A percentile compares a stretch with the other conserved stretches of the same genome.
Evolutionary conservation across 2,113 vertebrate species (phyloP).

Genomic region (Strigops habroptila): DNA sequence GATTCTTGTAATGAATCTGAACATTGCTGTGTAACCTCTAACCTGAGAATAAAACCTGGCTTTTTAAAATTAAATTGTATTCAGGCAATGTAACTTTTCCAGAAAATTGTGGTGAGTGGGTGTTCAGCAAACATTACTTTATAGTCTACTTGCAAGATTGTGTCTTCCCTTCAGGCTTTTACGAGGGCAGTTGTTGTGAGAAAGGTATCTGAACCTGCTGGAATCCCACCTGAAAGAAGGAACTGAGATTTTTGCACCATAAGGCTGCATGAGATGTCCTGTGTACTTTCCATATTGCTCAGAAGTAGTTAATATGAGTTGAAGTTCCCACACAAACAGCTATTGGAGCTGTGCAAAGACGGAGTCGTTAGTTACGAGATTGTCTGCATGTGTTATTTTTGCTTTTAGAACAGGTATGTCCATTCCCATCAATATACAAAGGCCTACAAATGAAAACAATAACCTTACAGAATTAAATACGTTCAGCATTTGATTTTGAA

Average conservation of each 20-base stretch:
- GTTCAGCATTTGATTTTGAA: background rate
- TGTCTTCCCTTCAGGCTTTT: background rate
- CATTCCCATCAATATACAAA: background rate
- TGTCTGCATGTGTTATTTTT: background rate
- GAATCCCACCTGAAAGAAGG: background rate
- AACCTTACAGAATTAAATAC: background rate
- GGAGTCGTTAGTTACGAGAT: background rate
- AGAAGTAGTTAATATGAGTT: background rate
- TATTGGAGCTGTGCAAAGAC: background rate
- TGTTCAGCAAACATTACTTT: background rate
- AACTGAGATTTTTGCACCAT: background rate
- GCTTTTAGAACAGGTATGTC: background rate
- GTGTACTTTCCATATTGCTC: background rate
- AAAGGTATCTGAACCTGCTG: background rate
- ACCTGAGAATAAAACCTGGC: conserved; percentile 25
- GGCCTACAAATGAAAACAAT: background rate
- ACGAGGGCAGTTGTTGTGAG: background rate
- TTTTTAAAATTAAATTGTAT: background rate
- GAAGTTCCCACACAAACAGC: background rate
- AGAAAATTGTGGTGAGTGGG: background rate
- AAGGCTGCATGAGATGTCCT: background rate
- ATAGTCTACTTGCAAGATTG: background rate
- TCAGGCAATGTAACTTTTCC: background rate
- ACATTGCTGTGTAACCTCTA: background rate
- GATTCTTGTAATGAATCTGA: background rate